phyloP scores from a whole-genome alignment of 1,140 invertebrate genomes.

The Temnothorax curvispinosus region DNA sequence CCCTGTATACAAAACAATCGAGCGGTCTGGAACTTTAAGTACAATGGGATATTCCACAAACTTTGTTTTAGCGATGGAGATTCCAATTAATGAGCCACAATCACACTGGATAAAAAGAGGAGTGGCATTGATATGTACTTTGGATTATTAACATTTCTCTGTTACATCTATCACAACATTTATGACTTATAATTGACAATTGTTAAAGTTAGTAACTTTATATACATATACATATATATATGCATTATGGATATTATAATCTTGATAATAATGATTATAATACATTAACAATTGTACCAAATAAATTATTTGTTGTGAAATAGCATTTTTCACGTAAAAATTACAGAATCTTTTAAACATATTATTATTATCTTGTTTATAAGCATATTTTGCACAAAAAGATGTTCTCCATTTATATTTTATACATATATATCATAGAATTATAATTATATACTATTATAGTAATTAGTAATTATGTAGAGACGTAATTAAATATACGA shows the following conservation, averaged over 20 bases:
- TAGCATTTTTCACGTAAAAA: not conserved
- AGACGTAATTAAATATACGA: not conserved
- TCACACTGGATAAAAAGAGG: constrained; percentile 93
- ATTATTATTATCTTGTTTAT: not conserved
- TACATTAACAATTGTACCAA: not conserved
- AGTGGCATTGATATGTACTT: constrained; percentile 91
- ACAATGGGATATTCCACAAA: constrained; percentile 94
- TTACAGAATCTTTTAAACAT: not conserved
- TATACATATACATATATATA: not conserved
- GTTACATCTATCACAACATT: not conserved
- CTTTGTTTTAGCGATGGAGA: constrained; percentile 90
- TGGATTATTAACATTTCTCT: constrained; percentile 88
- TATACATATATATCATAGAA: not conserved
- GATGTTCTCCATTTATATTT: not conserved
- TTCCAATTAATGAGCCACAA: constrained; percentile 88
- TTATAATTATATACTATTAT: not conserved
- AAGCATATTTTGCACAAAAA: not conserved
- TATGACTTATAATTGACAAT: not conserved
- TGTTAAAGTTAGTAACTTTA: not conserved
- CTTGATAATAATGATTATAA: not conserved
- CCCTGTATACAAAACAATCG: constrained; percentile 92
- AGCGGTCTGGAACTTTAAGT: constrained; percentile 89
- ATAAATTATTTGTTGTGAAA: constrained; percentile 10
- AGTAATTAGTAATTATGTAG: not conserved
- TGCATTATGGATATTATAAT: not conserved